Base-by-base conservation (phyloP, 2,113 vertebrate species). In the Dermatemys mawii region DNA sequence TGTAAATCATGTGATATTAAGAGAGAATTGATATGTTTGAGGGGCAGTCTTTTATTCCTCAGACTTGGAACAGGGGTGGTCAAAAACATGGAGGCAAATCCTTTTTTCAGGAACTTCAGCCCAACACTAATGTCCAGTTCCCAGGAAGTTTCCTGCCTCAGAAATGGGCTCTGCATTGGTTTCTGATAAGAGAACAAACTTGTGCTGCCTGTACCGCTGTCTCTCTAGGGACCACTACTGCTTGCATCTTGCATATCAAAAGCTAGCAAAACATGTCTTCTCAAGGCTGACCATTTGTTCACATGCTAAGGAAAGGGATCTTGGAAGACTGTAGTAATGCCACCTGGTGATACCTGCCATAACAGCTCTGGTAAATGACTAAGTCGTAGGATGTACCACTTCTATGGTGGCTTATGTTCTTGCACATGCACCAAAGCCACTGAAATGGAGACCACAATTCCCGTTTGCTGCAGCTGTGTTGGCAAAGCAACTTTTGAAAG, bases 331-430 rank as follows among this genome's bases (percentile, higher is more conserved):
- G 48, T 16, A 67, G 6, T 26, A 48, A 13, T 88, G 11, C 29
- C 6, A 35, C 29, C 12, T 63, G 17, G 4, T 19, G 63, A 41
- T n/a, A 78, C 4, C 50, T 60, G 60, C 44, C 35, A 5, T 73
- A 46, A 19, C 4, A 19, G 2, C n/a, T 51, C 19, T 2, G 24
- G 13, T 63, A 81, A 75, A 0, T 0, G 46, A 67, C 60, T 29
- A 13, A 75, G 16, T 22, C 84, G 88, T 75, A 54, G 84, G 70
- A 26, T 80, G 4, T 87, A 0, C 41, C 26, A 26, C 19, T 38
- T 49, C 16, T 63, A 29, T n/a, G 5, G 4, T 32, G 75, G 14
- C 8, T 76, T 19, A 51, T 14, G 1, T 54, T 70, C 9, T n/a
- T 90, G 46, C 53, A 50, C 4, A 60, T 51, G 11, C 17, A 21